Conservation (phyloP, 1,140 invertebrate genomes). For the Cecropterus lyciades region DNA sequence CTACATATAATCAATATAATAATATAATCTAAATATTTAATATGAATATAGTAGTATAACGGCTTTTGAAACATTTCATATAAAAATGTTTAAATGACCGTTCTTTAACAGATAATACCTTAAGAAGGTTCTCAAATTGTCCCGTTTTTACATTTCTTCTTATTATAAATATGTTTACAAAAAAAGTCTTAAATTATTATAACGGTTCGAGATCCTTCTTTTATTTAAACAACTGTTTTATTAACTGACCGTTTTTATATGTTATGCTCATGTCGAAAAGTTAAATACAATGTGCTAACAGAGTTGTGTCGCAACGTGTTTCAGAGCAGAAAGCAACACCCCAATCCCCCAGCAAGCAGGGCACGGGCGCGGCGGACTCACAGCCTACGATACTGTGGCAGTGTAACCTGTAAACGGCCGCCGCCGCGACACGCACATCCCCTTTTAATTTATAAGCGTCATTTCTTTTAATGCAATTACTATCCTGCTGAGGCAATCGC, state of each 20-base stretch:
- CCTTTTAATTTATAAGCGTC: constrained; percentile 30
- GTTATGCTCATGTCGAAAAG: not conserved
- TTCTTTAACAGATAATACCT: not conserved
- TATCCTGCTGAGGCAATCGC: constrained; percentile 34
- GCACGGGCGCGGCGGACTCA: constrained; percentile 93
- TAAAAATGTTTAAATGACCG: not conserved
- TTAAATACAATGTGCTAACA: constrained; percentile 1
- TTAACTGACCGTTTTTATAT: not conserved
- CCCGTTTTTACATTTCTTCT: too few relatives aligned
- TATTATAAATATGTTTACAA: too few relatives aligned
- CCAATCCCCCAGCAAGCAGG: constrained; percentile 89
- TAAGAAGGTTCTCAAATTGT: not conserved
- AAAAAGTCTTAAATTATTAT: not conserved
- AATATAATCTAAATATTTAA: constrained; percentile 12
- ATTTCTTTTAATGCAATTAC: constrained; percentile 29
- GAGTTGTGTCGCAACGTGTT: constrained; percentile 53
- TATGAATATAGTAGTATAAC: not conserved
- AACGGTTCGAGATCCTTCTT: not conserved
- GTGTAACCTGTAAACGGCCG: constrained; percentile 93
- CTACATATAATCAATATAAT: constrained; percentile 20
- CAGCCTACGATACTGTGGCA: constrained; percentile 98
- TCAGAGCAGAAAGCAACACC: constrained; percentile 93
- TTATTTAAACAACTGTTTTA: not conserved
- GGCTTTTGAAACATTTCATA: not conserved
- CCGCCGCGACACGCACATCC: constrained; percentile 29